phyloP scores from a whole-genome alignment of 2,888 invertebrate species.

The Metopia argyrocephala region DNA sequence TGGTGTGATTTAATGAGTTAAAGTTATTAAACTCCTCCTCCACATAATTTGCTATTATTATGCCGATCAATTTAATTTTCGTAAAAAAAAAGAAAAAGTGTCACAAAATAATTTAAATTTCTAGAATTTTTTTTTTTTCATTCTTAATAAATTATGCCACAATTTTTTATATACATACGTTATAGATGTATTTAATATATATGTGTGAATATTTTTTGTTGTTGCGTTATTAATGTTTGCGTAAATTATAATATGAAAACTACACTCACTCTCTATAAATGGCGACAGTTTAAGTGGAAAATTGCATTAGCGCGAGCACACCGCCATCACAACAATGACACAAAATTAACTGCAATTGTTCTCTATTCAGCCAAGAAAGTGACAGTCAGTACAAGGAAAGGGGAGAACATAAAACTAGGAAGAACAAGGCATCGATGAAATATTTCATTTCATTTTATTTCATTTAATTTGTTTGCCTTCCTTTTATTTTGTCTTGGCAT shows the following conservation, averaged over 20 bases:
- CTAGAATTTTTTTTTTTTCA: not conserved
- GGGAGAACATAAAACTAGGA: not conserved
- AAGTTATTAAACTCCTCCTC: too few species aligned
- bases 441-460: conserved; percentile 17
- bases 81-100: not conserved
- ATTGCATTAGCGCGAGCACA: conserved; percentile 63
- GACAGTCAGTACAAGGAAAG: not conserved
- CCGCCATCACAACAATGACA: conserved; percentile 35
- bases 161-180: not conserved
- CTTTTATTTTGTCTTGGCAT: conserved; percentile 37
- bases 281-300: conserved; percentile 67
- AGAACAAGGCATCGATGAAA: conserved; percentile 14
- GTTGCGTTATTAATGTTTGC: conserved; percentile 45
- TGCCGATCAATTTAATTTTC: not conserved
- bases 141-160: not conserved
- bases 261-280: conserved; percentile 56
- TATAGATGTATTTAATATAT: not conserved
- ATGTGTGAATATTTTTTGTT: too few species aligned
- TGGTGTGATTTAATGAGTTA: too few species aligned
- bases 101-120: not conserved
- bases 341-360: not conserved
- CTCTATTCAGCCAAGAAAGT: too few species aligned
- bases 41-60: not conserved
- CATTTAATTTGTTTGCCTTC: conserved; percentile 13
- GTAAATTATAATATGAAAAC: conserved; percentile 60